These are phyloP conservation scores for Entomyzon cyanotis DNA, from an alignment of 2,113 vertebrate genomes.

Conservation along the genomic window DNA sequence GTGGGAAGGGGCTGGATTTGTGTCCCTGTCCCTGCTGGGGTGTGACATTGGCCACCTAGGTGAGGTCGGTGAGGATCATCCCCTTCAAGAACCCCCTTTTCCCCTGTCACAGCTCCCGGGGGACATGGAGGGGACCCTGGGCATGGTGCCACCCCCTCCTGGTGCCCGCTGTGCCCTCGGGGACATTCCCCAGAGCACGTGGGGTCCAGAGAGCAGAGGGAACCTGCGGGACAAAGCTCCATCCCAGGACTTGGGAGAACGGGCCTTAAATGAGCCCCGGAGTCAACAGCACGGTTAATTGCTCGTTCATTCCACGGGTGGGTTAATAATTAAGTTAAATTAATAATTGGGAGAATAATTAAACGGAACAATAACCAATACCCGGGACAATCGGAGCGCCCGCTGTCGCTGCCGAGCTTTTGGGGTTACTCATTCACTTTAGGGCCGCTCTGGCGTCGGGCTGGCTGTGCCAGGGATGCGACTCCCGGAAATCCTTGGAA, in stretches of 20 bases:
- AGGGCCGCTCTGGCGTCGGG: fast-evolving
- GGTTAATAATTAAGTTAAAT: slow-evolving; percentile 63
- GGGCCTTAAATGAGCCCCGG: neutral
- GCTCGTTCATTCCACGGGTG: neutral
- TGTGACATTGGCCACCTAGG: neutral
- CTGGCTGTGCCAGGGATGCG: neutral
- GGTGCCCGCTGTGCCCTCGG: neutral
- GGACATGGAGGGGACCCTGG: neutral
- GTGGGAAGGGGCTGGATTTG: neutral
- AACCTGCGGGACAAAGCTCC: fast-evolving
- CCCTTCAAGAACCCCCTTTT: neutral
- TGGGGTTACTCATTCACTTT: slow-evolving; percentile 21
- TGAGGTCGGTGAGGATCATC: fast-evolving
- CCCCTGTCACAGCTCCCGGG: neutral
- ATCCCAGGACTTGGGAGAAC: fast-evolving
- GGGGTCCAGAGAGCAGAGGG: neutral
- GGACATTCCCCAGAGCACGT: neutral
- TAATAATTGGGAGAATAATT: slow-evolving; percentile 61
- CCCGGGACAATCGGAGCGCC: neutral
- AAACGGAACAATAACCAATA: slow-evolving; percentile 8
- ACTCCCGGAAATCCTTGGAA: fast-evolving
- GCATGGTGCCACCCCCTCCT: fast-evolving
- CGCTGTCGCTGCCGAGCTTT: fast-evolving
- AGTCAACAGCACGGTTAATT: neutral
- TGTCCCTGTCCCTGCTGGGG: neutral